Evolutionary conservation across 2,113 vertebrate species (phyloP), one percentile per base, ranked within the genome.

Genomic region (Solea senegalensis): DNA sequence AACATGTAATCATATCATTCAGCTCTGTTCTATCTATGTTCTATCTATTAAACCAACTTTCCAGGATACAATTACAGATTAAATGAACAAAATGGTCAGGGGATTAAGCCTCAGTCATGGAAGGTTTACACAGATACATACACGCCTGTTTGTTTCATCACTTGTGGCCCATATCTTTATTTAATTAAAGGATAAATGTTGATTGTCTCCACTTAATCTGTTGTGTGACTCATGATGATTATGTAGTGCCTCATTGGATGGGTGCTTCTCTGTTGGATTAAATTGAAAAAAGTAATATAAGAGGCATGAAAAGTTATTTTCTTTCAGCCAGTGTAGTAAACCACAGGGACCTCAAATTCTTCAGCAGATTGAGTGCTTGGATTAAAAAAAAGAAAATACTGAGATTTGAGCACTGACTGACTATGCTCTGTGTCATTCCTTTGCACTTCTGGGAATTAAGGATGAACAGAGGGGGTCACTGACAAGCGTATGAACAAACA

Each of bases 401-500:
- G 2, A n/a, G 45, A 46, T 51, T 63, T 67, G 28, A 59, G 46
- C 58, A 11, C 14, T 16, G 14, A 44, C 40, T 8, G 26, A 49
- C 39, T 34, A 52, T 64, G 58, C 9, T 64, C 41, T 14, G 28
- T 59, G 66, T 64, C 14, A 41, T 9, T 49, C 53, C 7, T 46
- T 61, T 58, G 44, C 5, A 70, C 9, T 74, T 70, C 67, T 59
- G 57, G 44, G 62, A 72, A 75, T 2, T 2, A 72, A 9, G 2
- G 15, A 15, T 13, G 27, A 63, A 56, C 9, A 16, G 12, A 60
- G 57, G 26, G 21, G 68, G 41, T 78, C 71, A 78, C 1, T 65
- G 78, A 75, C 63, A 60, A 57, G 28, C 5, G 50, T 75, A 39
- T 3, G 14, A 78, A 69, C 49, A 68, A 81, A 84, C 53, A 74